A percentile compares a stretch with the other conserved stretches of the same genome.
phyloP scores from a whole-genome alignment of 2,888 invertebrate species.

The Eristalis arbustorum region DNA sequence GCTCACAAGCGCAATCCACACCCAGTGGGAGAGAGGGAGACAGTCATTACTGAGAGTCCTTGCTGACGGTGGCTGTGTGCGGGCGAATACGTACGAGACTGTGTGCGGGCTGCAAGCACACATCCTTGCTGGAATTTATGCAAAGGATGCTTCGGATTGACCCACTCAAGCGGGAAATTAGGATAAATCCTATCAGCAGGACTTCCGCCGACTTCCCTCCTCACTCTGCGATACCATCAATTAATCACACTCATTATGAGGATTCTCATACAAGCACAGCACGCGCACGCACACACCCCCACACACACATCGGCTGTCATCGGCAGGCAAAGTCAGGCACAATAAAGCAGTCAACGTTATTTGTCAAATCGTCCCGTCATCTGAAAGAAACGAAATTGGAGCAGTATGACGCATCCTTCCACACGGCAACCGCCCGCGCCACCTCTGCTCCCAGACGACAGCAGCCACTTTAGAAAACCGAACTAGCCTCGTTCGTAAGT shows the following conservation, averaged over 20 bases:
- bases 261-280: background rate
- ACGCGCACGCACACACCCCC: slow-evolving; percentile 8
- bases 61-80: background rate
- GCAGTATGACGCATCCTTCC: slow-evolving; percentile 31
- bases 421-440: background rate
- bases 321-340: slow-evolving; percentile 47
- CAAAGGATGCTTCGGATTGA: slow-evolving; percentile 44
- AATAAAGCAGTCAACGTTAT: slow-evolving; percentile 58
- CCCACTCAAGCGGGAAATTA: slow-evolving; percentile 65
- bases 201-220: background rate
- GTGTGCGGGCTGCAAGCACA: background rate
- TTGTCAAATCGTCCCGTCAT: slow-evolving; percentile 56
- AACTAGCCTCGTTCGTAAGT: slow-evolving; percentile 52
- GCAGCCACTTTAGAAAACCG: slow-evolving; percentile 48
- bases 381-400: slow-evolving; percentile 59
- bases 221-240: slow-evolving; percentile 19
- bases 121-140: slow-evolving; percentile 24
- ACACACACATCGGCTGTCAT: slow-evolving; percentile 52
- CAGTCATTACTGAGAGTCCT: slow-evolving; percentile 25
- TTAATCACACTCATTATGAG: slow-evolving; percentile 61
- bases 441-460: background rate
- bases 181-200: slow-evolving; percentile 52
- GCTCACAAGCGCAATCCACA: slow-evolving; percentile 1
- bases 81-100: background rate
- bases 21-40: no score